These are phyloP conservation scores for Ditylenchus weischeri DNA, from an alignment of 2,888 invertebrate species.

Conservation along the genomic window DNA sequence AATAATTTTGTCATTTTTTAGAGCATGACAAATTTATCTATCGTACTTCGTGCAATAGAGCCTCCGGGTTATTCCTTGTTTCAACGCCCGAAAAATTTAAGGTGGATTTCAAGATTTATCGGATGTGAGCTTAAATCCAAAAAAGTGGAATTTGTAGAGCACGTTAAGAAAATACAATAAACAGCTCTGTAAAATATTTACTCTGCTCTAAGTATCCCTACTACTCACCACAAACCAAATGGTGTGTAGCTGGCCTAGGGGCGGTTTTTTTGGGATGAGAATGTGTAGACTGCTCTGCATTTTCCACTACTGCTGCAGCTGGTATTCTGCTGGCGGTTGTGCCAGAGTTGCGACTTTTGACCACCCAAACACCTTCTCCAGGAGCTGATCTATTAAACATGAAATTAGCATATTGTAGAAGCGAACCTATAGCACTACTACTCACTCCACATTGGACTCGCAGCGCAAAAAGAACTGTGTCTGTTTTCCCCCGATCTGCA, in stretches of 20 bases:
- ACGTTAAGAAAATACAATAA: no score
- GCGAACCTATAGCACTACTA: background rate
- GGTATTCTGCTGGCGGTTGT: slow-evolving; percentile 21
- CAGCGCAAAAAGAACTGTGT: slow-evolving; percentile 58
- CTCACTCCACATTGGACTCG: slow-evolving; percentile 53
- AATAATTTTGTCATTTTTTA: no score
- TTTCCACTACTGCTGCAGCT: slow-evolving; percentile 41
- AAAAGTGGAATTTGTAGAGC: no score
- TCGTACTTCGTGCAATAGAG: no score
- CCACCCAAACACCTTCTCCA: slow-evolving; percentile 57
- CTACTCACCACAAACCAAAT: slow-evolving; percentile 32
- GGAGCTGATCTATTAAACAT: slow-evolving; percentile 43
- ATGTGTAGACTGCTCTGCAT: slow-evolving; percentile 26
- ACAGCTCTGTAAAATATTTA: no score
- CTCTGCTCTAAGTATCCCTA: no score
- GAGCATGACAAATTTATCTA: no score
- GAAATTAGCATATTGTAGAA: background rate
- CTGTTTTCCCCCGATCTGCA: slow-evolving; percentile 58
- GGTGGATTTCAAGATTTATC: no score
- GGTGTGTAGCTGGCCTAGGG: slow-evolving; percentile 28
- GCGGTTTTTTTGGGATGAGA: slow-evolving; percentile 30
- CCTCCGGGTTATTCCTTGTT: no score
- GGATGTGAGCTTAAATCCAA: no score
- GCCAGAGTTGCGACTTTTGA: slow-evolving; percentile 43
- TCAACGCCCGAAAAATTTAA: no score